Conservation (phyloP, 2,113 vertebrate species). For the Epinephelus fuscoguttatus region DNA sequence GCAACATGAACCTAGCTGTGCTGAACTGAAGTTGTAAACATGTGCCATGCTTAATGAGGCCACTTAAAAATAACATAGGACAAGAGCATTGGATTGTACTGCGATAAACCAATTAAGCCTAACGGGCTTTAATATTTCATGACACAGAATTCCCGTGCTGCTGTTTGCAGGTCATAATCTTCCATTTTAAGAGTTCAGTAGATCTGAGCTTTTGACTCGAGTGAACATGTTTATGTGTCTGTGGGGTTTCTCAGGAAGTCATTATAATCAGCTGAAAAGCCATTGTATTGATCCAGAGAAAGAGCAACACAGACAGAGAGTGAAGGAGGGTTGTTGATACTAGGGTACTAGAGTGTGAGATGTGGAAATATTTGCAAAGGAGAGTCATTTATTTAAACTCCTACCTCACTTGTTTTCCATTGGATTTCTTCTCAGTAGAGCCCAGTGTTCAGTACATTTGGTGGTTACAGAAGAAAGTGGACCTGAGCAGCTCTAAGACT, state of each 20-base stretch:
- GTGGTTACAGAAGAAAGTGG: neutral
- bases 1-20: neutral
- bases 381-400: conserved; percentile 1
- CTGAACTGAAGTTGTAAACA: conserved; percentile 2
- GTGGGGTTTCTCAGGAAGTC: conserved; percentile 16
- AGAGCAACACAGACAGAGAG: neutral
- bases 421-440: neutral
- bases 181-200: neutral
- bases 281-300: conserved; percentile 47
- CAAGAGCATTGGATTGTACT: neutral
- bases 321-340: neutral
- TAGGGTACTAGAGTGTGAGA: neutral
- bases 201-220: neutral
- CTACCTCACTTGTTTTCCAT: neutral
- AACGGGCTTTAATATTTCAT: neutral
- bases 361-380: neutral
- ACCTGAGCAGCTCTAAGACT: neutral
- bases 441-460: neutral
- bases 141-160: neutral
- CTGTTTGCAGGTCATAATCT: neutral
- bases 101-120: neutral
- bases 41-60: neutral
- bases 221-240: conserved; percentile 20
- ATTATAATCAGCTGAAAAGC: conserved; percentile 50
- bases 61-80: neutral